These are phyloP conservation scores for Rhodeus uyekii DNA, from an alignment of 2,797 vertebrate species.

Conservation along the genomic window DNA sequence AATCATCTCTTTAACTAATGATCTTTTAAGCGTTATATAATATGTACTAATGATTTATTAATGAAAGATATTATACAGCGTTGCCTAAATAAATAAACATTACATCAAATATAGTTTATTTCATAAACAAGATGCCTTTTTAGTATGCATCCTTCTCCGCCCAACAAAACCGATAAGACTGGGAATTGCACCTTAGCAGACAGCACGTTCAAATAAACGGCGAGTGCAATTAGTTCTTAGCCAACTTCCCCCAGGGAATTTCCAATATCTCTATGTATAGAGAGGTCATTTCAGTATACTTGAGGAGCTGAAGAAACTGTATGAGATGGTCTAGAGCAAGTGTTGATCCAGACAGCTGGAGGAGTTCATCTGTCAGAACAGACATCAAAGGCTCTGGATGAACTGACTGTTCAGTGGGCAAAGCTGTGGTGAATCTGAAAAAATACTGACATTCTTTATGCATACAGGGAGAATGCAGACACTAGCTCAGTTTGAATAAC, in stretches of 20 bases:
- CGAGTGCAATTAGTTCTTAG: not conserved
- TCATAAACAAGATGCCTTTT: not conserved
- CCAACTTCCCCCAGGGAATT: not conserved
- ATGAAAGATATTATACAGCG: too few species aligned
- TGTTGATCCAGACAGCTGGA: constrained; percentile 31
- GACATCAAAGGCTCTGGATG: constrained; percentile 62
- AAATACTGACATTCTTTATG: constrained; percentile 50
- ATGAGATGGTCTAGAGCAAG: constrained; percentile 11
- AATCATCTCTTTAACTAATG: too few species aligned
- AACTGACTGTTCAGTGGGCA: constrained; percentile 53
- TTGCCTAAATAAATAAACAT: too few species aligned
- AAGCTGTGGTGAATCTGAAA: not conserved
- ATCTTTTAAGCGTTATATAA: too few species aligned
- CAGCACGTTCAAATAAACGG: not conserved
- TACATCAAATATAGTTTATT: too few species aligned
- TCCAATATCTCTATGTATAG: not conserved
- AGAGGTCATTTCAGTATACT: constrained; percentile 4
- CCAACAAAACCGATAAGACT: not conserved
- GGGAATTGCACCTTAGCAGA: not conserved
- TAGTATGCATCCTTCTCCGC: not conserved
- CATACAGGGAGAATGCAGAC: constrained; percentile 33
- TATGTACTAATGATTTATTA: not conserved
- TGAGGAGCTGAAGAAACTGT: not conserved
- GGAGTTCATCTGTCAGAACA: constrained; percentile 54
- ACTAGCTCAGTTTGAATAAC: constrained; percentile 38